Base-by-base conservation (phyloP, 2,113 vertebrate species). In the Thunnus thynnus region DNA sequence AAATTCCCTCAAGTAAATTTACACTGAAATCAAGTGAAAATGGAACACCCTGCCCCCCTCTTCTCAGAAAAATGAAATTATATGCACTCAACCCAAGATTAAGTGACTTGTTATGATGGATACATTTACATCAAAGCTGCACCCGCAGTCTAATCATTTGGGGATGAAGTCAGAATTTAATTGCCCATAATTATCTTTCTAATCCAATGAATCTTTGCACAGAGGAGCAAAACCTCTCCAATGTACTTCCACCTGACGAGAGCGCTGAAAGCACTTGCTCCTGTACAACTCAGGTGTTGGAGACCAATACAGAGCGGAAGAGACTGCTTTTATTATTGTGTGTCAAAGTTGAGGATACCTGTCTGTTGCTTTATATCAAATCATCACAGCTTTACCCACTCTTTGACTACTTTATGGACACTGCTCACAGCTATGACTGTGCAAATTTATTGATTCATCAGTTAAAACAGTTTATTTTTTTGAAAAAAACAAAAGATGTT, bases 391-490 rank as follows among this genome's bases (percentile, higher is more conserved):
- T 89, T 89, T 88, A 82, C 73, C 75, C 61, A 55, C 76, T 80
- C 73, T 86, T 18, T 32, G 73, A 76, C 64, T 64, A 11, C 76
- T 36, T 32, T 76, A 73, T 85, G 80, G 76, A 84, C 81, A 61
- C 57, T 52, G 20, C 69, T 55, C 73, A 83, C 66, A 76, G 68
- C 64, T 68, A 61, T 51, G 32, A 80, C 81, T 76, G 78, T 81
- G 87, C 88, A 91, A 90, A 86, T 90, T 85, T 85, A 85, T 86
- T 82, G 76, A 92, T 85, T 90, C 72, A 79, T 71, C 64, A 14
- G 11, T 87, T 82, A 82, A 60, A 84, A 79, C 83, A 85, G 71
- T 90, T 89, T 92, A 87, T 90, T 91, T 88, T 91, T 88, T 76
- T 74, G 58, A 8, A 61, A 50, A 71, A 47, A 85, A 80, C 2